Evolutionary conservation across 2,797 vertebrate genomes (phyloP), one percentile per base, ranked within the genome.

Genomic region (Sebastes taczanowskii): DNA sequence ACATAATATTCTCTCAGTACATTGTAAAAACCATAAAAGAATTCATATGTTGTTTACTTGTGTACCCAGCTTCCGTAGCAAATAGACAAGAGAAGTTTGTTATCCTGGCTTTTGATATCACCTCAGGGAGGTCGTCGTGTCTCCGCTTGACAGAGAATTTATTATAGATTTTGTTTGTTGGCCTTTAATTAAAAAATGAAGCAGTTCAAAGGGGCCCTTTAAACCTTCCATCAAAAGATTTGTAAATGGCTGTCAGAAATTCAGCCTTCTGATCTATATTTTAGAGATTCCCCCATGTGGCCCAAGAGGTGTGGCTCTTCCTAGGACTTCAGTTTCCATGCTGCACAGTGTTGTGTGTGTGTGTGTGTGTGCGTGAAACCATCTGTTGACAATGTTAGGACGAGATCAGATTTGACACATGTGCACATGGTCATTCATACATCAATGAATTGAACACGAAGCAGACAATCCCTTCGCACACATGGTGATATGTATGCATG

Each of bases 221-320:
- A 86, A 90, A 80, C 73, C 81, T 85, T 76, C 85, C 88, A 93
- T 95, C 91, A 94, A 91, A 89, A 90, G 89, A 90, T 90, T 81
- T 91, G 81, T 88, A 90, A 91, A 91, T 89, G 85, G 63, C 85
- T 87, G 61, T 90, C 79, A 92, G 85, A 89, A 88, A 78, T 84
- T 56, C 58, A 66, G 73, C 22, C 87, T 74, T 93, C 81, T 93
- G 88, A 94, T 93, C 81, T 89, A 85, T 92, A 90, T 94, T 94
- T 91, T 82, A 91, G 78, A 79, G 77, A 85, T 63, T 20, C 49
- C 81, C 86, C 81, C 83, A 86, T 82, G 86, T 83, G 87, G 85
- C 66, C 60, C 60, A 10, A 78, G 83, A 88, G 86, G 81, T 88
- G 85, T 69, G 88, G 85, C 73, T 87, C 62, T 71, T 87, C 62